Evolutionary conservation across 1,140 invertebrate species (phyloP), one percentile per base, ranked within the genome.

Genomic region (Goniozus legneri): DNA sequence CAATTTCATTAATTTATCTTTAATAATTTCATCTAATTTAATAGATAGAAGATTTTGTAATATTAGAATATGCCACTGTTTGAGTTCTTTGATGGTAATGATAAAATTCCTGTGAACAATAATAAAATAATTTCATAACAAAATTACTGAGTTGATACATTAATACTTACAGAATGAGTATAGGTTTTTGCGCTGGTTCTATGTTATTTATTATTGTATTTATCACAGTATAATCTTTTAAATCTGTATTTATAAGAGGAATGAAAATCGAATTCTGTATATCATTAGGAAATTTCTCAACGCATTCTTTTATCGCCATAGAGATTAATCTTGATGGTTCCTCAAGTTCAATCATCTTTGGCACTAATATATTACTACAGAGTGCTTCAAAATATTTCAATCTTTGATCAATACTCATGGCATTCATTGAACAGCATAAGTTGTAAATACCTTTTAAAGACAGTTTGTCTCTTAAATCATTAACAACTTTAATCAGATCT

Each of bases 271-370:
- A 59, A n/a, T 60, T 52, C 32, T 54, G 43, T 1, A 69, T 21
- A 46, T 65, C 66, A 18, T 65, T 52, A 10, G 64, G 61, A 56
- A 64, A 67, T 41, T 56, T 60, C 27, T 52, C 42, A 8, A 49
- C 24, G 7, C 52, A 51, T 48, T 66, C 60, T 3, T 8, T 27
- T 8, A 66, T 48, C 31, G 31, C 46, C 12, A 52, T 45, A 30
- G 30, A 30, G 8, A 67, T 39, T 16, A 57, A 40, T 44, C 56
- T 55, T 6, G 64, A 56, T 8, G 62, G 52, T 22, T 58, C 49
- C 32, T 69, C 49, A 3, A 61, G 35, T 31, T 54, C 18, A 21
- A 60, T 52, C 39, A 69, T 63, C 65, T 62, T 62, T 44, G 53
- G 48, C 2, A 67, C 30, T 37, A 68, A 44, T 4, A 68, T 19